These are phyloP conservation scores for Entelurus aequoreus DNA, from an alignment of 2,113 vertebrate species.

Conservation along the genomic window DNA sequence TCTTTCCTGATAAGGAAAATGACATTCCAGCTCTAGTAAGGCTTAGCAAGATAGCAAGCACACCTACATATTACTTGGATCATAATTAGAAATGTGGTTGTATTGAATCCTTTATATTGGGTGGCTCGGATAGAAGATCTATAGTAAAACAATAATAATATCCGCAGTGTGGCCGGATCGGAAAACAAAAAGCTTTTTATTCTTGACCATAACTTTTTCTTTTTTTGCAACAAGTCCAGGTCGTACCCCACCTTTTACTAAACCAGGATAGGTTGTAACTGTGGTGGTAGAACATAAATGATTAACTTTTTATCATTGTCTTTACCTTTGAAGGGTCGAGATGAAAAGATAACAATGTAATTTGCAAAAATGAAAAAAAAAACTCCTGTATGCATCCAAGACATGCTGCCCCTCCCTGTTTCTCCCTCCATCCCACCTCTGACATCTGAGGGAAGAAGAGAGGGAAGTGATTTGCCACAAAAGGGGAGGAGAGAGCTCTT, in stretches of 20 bases:
- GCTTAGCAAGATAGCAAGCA: slow-evolving; percentile 38
- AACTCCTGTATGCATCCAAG: slow-evolving; percentile 52
- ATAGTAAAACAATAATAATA: not conserved
- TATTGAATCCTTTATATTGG: not conserved
- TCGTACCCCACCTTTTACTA: not conserved
- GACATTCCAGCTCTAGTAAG: slow-evolving; percentile 48
- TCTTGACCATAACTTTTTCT: no score
- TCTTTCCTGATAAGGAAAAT: slow-evolving; percentile 51
- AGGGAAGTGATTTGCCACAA: slow-evolving; percentile 61
- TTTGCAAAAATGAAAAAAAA: slow-evolving; percentile 17
- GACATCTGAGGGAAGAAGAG: slow-evolving; percentile 45
- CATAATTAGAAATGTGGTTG: not conserved
- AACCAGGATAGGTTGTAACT: no score
- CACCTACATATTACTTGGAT: slow-evolving; percentile 13
- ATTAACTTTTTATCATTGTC: no score
- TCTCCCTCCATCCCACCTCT: slow-evolving; percentile 44
- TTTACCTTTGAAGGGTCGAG: not conserved
- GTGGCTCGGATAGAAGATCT: not conserved
- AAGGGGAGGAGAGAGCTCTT: slow-evolving; percentile 68
- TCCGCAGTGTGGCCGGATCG: no score
- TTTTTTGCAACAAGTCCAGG: not conserved
- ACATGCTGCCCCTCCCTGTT: slow-evolving; percentile 32
- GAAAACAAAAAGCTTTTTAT: no score
- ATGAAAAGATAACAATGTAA: slow-evolving; percentile 35
- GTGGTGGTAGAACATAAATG: no score